These are phyloP conservation scores for Cyphomyrus plagiostoma DNA, from an alignment of 2,113 vertebrate genomes.

Conservation along the genomic window DNA sequence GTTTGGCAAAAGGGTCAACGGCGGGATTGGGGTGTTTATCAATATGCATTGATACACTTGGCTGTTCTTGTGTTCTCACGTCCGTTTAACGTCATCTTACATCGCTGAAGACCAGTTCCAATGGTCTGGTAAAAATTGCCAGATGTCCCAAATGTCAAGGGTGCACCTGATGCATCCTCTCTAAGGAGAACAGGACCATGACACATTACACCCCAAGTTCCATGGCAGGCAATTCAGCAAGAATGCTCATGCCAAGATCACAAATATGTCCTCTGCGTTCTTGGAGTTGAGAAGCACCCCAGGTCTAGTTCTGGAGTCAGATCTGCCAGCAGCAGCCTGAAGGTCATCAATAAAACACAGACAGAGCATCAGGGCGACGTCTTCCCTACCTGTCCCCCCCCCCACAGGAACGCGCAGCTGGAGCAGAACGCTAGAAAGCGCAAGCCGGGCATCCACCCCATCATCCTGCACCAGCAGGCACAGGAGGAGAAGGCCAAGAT, in stretches of 20 bases:
- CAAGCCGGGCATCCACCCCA: conserved; percentile 73
- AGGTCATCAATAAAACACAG: no score
- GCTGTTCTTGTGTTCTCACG: not conserved
- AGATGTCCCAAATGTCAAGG: not conserved
- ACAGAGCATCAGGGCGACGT: no score
- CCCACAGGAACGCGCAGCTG: conserved; percentile 59
- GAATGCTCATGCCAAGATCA: not conserved
- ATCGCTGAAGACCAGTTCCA: not conserved
- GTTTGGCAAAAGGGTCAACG: not conserved
- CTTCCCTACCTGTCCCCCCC: not conserved
- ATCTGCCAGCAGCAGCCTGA: not conserved
- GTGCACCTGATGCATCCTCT: not conserved
- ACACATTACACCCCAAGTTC: not conserved
- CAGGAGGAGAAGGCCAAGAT: conserved; percentile 77
- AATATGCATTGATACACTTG: not conserved
- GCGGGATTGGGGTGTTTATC: not conserved
- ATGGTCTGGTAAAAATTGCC: not conserved
- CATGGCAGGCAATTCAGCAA: not conserved
- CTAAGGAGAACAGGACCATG: not conserved
- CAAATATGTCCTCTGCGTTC: not conserved
- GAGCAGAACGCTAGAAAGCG: conserved; percentile 70
- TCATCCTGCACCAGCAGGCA: conserved; percentile 77
- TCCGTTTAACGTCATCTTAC: not conserved
- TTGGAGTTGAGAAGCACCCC: not conserved
- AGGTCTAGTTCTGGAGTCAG: no score